Evolutionary conservation across 2,113 vertebrate genomes (phyloP).

Genomic region (Phaetusa simplex): DNA sequence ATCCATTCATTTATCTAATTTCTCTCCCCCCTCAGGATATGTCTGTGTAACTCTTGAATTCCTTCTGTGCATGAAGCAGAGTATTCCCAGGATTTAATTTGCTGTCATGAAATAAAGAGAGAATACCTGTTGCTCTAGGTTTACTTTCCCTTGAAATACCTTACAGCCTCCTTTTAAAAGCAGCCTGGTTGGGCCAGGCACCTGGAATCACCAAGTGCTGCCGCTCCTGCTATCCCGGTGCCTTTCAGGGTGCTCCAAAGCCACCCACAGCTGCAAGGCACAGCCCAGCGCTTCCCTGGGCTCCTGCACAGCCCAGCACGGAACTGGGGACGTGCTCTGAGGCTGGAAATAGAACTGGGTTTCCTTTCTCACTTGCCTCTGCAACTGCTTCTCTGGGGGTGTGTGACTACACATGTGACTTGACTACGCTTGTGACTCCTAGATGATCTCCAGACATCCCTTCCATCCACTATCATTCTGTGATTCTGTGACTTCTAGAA

Average conservation of each 20-base stretch:
- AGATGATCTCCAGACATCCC: too few species aligned
- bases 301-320: rapidly evolving
- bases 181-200: neutral
- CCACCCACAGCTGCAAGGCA: rapidly evolving
- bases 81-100: neutral
- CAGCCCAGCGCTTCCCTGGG: rapidly evolving
- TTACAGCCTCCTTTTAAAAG: neutral
- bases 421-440: too few species aligned
- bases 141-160: neutral
- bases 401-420: rapidly evolving
- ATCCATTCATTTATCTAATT: neutral
- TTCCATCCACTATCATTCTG: too few species aligned
- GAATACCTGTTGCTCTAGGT: neutral
- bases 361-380: neutral
- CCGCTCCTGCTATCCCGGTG: neutral
- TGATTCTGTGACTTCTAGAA: neutral
- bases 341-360: neutral
- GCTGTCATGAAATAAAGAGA: neutral
- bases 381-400: rapidly evolving
- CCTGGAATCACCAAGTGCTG: neutral
- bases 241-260: neutral
- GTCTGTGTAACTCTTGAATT: neutral
- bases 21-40: neutral
- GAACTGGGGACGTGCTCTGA: neutral
- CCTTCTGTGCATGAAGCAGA: neutral